Conservation (phyloP, 2,113 vertebrate species). For the Pygoscelis antarcticus region DNA sequence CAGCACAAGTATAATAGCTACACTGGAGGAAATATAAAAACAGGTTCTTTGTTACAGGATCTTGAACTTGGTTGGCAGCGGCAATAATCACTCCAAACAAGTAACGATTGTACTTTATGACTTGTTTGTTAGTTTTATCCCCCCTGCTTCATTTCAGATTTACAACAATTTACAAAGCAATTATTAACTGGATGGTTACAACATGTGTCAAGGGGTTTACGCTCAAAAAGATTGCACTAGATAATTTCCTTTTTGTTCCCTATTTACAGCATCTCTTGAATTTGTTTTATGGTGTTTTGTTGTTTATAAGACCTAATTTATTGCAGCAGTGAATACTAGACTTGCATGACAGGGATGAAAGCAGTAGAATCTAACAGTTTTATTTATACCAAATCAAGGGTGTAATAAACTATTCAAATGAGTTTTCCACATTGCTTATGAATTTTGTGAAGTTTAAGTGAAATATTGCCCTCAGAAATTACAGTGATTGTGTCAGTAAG, state of each 20-base stretch:
- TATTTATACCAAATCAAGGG: neutral
- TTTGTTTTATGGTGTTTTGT: slow-evolving; percentile 16
- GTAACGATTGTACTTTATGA: slow-evolving; percentile 1
- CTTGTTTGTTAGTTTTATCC: slow-evolving; percentile 45
- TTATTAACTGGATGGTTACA: slow-evolving; percentile 49
- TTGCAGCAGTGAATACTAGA: neutral
- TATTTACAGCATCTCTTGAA: slow-evolving; percentile 16
- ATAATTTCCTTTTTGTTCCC: slow-evolving; percentile 9
- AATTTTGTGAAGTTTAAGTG: neutral
- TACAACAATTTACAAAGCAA: slow-evolving; percentile 34
- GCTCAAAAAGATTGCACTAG: neutral
- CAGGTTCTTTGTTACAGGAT: neutral
- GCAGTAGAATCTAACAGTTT: neutral
- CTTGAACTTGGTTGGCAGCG: neutral
- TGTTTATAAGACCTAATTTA: slow-evolving; percentile 49
- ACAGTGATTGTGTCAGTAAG: neutral
- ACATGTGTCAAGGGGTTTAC: neutral
- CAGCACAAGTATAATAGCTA: neutral
- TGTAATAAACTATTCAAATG: slow-evolving; percentile 18
- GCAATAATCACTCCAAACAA: slow-evolving; percentile 15
- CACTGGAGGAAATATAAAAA: neutral
- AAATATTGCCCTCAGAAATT: neutral
- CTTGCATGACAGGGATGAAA: slow-evolving; percentile 8
- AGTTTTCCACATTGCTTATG: neutral
- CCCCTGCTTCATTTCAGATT: slow-evolving; percentile 35